A percentile compares a stretch with the other conserved stretches of the same genome.
phyloP scores from a whole-genome alignment of 2,797 vertebrate genomes.

The Coregonus suidteri region DNA sequence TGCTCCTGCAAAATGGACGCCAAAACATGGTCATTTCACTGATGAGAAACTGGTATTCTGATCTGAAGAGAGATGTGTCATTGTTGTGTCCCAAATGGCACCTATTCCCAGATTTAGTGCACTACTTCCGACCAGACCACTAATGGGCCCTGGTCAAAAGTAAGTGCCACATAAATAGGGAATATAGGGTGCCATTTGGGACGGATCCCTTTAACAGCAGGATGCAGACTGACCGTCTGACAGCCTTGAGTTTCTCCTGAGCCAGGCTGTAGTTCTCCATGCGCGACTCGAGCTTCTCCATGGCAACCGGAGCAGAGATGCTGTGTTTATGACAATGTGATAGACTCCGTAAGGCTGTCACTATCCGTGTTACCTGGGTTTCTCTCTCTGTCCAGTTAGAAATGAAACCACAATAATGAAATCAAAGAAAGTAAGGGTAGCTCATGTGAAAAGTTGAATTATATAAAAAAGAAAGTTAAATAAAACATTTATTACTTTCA shows the following conservation, averaged over 20 bases:
- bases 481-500: not conserved
- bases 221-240: slow-evolving; percentile 56
- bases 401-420: not conserved
- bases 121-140: not conserved
- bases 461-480: no score
- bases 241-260: slow-evolving; percentile 70
- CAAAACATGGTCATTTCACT: not conserved
- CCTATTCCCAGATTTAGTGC: not conserved
- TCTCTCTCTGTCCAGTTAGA: slow-evolving; percentile 31
- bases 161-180: no score
- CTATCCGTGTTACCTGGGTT: slow-evolving; percentile 45
- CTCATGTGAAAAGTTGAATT: not conserved
- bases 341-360: slow-evolving; percentile 71
- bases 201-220: not conserved
- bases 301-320: slow-evolving; percentile 53
- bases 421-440: not conserved
- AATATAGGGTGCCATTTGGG: not conserved
- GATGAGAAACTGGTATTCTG: not conserved
- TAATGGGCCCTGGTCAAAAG: not conserved
- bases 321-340: slow-evolving; percentile 63
- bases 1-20: slow-evolving; percentile 52
- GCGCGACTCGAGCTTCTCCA: slow-evolving; percentile 66
- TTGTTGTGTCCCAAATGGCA: not conserved
- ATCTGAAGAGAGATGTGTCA: not conserved
- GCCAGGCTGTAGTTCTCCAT: slow-evolving; percentile 67